These are phyloP conservation scores for Physeter macrocephalus DNA, from an alignment of 2,113 vertebrate genomes.

Conservation along the genomic window DNA sequence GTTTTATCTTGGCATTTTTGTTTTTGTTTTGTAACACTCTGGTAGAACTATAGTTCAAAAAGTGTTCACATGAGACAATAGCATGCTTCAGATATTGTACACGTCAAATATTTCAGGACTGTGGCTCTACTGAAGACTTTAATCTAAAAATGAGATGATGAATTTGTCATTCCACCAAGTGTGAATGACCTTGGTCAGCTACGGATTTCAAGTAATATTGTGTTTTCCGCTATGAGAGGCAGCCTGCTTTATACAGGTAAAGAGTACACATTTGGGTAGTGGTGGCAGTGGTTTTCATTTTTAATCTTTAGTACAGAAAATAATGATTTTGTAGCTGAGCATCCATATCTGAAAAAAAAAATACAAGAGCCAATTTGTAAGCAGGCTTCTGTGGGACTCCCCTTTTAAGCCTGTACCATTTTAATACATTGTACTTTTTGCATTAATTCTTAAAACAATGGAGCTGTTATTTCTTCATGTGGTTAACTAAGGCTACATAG, in stretches of 20 bases:
- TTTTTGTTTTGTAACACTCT: slow-evolving; percentile 33
- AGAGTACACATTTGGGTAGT: slow-evolving; percentile 16
- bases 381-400: not conserved
- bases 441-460: not conserved
- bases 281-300: slow-evolving; percentile 23
- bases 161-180: slow-evolving; percentile 23
- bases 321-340: slow-evolving; percentile 27
- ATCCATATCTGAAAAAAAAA: slow-evolving; percentile 34
- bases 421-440: not conserved
- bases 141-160: slow-evolving; percentile 13
- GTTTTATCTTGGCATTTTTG: not conserved
- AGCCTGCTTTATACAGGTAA: slow-evolving; percentile 24
- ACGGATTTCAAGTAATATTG: slow-evolving; percentile 40
- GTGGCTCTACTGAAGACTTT: slow-evolving; percentile 26
- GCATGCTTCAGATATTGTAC: slow-evolving; percentile 4
- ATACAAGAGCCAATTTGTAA: not conserved
- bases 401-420: not conserved
- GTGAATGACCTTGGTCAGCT: not conserved
- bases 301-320: slow-evolving; percentile 24
- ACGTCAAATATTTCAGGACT: not conserved
- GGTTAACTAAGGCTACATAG: not conserved
- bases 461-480: not conserved
- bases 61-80: not conserved
- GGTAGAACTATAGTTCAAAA: not conserved
- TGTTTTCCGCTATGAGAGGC: slow-evolving; percentile 48